Conservation (phyloP, 2,113 vertebrate genomes). For the Pedetes capensis region DNA sequence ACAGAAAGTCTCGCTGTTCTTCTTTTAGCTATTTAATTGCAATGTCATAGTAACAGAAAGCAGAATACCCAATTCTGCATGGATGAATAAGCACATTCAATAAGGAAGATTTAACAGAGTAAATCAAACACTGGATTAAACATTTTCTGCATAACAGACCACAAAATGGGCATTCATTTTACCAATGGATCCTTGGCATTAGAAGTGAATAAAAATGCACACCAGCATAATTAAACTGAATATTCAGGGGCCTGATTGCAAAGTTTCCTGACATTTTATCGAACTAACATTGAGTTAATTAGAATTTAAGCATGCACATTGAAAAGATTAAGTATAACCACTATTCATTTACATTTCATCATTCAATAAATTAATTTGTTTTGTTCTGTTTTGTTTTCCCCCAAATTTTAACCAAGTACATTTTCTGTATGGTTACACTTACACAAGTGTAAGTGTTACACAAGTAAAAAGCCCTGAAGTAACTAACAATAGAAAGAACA, state of each 20-base stretch:
- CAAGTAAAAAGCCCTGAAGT: no score
- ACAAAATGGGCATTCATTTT: conserved; percentile 87
- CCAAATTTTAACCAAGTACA: conserved; percentile 54
- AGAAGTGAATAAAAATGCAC: conserved; percentile 83
- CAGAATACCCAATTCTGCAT: conserved; percentile 83
- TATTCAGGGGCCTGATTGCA: conserved; percentile 78
- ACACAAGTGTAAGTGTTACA: no score
- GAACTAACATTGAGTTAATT: conserved; percentile 76
- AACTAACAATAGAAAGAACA: no score
- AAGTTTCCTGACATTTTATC: conserved; percentile 77
- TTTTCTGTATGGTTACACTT: conserved; percentile 36
- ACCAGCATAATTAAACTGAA: conserved; percentile 82
- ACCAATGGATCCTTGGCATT: conserved; percentile 80
- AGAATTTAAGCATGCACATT: conserved; percentile 54
- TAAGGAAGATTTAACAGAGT: conserved; percentile 87
- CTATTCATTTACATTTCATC: conserved; percentile 48
- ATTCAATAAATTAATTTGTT: conserved; percentile 50
- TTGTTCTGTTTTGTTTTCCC: conserved; percentile 47
- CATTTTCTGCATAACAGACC: conserved; percentile 89
- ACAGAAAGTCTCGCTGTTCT: conserved; percentile 81
- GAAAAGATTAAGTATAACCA: conserved; percentile 51
- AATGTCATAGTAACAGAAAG: conserved; percentile 87
- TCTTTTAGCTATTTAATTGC: conserved; percentile 85
- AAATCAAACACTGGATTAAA: conserved; percentile 88
- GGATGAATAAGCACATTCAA: conserved; percentile 86